Base-by-base conservation (phyloP, 2,888 invertebrate genomes). In the Saturnia pavonia region DNA sequence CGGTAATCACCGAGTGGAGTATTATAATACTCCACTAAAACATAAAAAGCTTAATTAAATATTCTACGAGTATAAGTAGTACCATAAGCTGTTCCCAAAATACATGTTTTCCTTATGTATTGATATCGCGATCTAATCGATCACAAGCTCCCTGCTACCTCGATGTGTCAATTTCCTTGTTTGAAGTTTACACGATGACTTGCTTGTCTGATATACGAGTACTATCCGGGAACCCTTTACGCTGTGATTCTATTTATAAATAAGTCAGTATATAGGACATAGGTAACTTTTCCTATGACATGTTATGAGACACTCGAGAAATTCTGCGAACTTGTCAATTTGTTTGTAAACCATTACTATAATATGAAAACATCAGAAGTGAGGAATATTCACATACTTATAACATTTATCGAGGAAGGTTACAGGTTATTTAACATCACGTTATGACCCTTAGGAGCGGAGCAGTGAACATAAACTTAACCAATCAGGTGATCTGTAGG, bases 281-380 rank as follows among this genome's bases (percentile, higher is more conserved):
- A 22, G 54, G 57, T 57, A 19, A 19, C 48, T 12, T 51, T 57
- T 12, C 25, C 57, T 25, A 57, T 57, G 57, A 57, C 25, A 57
- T 57, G 19, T 57, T 40, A 40, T 19, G 19, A 40, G 40, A 16
- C 34, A 65, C 34, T 65, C 65, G 40, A 65, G 19, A 40, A 40
- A 27, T 0, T n/a, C 16, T 65, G 34, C 19, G 8, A 40, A 3
- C 9, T 19, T n/a, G 40, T 25, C 57, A 4, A 25, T 12, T 25
- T 65, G 40, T 65, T 65, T 65, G 65, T 65, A 40, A 40, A 40
- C 40, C 67, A 66, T 42, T 34, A 66, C 51, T 51, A n/a, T 12
- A 8, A 66, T 25, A 45, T 42, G 25, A 40, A 70, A 54, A 67
- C 40, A 70, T 66, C 67, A 67, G 54, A 66, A 65, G 51, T 48